These are phyloP conservation scores for Tinea semifulvella DNA, from an alignment of 2,888 invertebrate genomes.

Conservation along the genomic window DNA sequence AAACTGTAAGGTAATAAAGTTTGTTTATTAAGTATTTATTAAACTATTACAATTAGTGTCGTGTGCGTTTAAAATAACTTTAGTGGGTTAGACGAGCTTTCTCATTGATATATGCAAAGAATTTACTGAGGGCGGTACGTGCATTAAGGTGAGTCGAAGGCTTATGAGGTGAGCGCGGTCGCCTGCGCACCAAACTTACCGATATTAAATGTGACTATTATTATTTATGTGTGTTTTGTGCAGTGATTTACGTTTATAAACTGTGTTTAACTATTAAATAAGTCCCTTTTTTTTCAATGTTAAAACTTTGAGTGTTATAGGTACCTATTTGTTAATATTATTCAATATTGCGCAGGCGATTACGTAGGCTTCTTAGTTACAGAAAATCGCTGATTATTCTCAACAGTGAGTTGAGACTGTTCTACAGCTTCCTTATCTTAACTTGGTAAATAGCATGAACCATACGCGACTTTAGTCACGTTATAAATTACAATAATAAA, in stretches of 20 bases:
- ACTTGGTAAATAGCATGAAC: neutral
- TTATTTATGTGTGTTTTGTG: constrained; percentile 6
- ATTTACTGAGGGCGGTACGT: constrained; percentile 61
- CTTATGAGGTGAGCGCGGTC: constrained; percentile 42
- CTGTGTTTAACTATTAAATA: constrained; percentile 29
- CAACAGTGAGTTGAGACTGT: neutral
- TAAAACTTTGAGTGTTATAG: constrained; percentile 15
- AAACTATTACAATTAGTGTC: neutral
- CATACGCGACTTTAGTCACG: neutral
- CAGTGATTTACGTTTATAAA: constrained; percentile 36
- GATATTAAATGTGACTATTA: neutral
- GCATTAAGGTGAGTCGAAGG: constrained; percentile 50
- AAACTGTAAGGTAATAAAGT: constrained; percentile 61
- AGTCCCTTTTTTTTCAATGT: constrained; percentile 37
- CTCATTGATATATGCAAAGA: constrained; percentile 63
- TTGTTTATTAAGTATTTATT: constrained; percentile 28
- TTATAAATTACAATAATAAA: neutral
- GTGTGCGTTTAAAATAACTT: constrained; percentile 24
- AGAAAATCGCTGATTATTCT: neutral
- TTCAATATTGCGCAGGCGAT: constrained; percentile 7
- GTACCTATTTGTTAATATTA: neutral
- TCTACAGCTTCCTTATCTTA: constrained; percentile 5
- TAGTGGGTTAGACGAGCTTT: constrained; percentile 45
- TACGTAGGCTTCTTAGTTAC: constrained; percentile 7
- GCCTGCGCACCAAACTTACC: constrained; percentile 44